Percentiles rank a stretch among this genome's conserved stretches.
These are phyloP conservation scores for Urocynchramus pylzowi DNA, from an alignment of 2,113 vertebrate species.

Conservation along the genomic window DNA sequence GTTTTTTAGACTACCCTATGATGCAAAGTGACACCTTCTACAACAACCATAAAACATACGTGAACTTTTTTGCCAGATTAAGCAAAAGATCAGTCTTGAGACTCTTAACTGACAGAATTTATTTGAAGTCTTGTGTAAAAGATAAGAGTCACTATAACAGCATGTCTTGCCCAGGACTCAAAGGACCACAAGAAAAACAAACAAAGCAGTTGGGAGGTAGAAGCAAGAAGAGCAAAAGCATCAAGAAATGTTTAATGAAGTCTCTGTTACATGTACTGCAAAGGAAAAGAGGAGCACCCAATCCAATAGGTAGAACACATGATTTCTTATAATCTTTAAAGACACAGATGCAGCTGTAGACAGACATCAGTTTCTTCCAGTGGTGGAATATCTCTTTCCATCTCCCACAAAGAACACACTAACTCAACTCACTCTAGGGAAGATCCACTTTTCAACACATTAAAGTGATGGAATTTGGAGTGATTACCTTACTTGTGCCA, in stretches of 20 bases:
- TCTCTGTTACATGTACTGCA: background rate
- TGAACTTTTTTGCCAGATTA: background rate
- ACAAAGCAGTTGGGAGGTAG: background rate
- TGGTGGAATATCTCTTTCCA: background rate
- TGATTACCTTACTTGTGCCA: background rate
- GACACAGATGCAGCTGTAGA: background rate
- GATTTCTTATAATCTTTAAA: background rate
- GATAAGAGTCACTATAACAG: background rate
- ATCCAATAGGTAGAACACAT: background rate
- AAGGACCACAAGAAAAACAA: background rate
- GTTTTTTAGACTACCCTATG: background rate
- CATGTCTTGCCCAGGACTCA: background rate
- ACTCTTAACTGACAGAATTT: background rate
- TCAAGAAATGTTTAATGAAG: background rate
- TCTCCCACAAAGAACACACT: background rate
- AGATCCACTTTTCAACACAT: background rate
- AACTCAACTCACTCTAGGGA: background rate
- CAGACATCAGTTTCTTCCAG: background rate
- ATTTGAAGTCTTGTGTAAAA: background rate
- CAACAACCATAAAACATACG: background rate
- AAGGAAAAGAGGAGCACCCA: background rate
- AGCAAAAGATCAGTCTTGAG: background rate
- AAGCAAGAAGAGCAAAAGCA: slow-evolving; percentile 17
- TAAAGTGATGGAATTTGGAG: background rate
- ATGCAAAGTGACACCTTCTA: background rate